Evolutionary conservation across 2,888 invertebrate species (phyloP).

Genomic region (Odontocerum albicorne): DNA sequence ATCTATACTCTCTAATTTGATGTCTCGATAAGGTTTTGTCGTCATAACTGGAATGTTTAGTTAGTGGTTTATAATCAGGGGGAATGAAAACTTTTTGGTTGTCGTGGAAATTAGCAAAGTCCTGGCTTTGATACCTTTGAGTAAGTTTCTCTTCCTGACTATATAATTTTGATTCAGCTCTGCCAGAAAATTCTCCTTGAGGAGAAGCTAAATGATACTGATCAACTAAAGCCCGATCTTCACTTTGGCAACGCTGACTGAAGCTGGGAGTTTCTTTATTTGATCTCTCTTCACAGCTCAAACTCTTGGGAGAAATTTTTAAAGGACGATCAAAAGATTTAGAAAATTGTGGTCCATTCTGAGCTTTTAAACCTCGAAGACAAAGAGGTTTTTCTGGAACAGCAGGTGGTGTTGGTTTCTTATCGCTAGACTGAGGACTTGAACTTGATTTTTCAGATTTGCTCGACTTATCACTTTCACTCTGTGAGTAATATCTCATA

Average conservation of each 20-base stretch:
- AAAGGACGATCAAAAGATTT: slow-evolving; percentile 47
- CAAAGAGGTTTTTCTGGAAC: slow-evolving; percentile 44
- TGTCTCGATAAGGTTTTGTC: slow-evolving; percentile 65
- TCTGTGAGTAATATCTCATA: slow-evolving; percentile 47
- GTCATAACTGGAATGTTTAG: slow-evolving; percentile 67
- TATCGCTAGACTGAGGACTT: slow-evolving; percentile 54
- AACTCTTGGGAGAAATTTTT: slow-evolving; percentile 53
- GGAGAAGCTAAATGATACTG: slow-evolving; percentile 50
- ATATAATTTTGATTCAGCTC: slow-evolving; percentile 59
- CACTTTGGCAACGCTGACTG: slow-evolving; percentile 61
- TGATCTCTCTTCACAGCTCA: slow-evolving; percentile 52
- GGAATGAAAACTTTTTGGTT: slow-evolving; percentile 51
- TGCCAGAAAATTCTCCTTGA: slow-evolving; percentile 59
- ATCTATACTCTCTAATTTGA: slow-evolving; percentile 66
- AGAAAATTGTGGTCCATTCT: slow-evolving; percentile 40
- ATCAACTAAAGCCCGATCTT: slow-evolving; percentile 54
- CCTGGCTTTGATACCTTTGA: slow-evolving; percentile 66
- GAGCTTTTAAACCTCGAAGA: slow-evolving; percentile 34
- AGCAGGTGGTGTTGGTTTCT: slow-evolving; percentile 49
- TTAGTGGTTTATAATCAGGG: slow-evolving; percentile 60
- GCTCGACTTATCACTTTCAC: slow-evolving; percentile 57
- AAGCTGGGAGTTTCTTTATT: slow-evolving; percentile 53
- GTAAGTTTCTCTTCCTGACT: slow-evolving; percentile 65
- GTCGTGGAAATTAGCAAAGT: slow-evolving; percentile 57
- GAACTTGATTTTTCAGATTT: slow-evolving; percentile 59